Evolutionary conservation across 2,888 invertebrate genomes (phyloP), one percentile per base, ranked within the genome.

Genomic region (Clostera curtula): DNA sequence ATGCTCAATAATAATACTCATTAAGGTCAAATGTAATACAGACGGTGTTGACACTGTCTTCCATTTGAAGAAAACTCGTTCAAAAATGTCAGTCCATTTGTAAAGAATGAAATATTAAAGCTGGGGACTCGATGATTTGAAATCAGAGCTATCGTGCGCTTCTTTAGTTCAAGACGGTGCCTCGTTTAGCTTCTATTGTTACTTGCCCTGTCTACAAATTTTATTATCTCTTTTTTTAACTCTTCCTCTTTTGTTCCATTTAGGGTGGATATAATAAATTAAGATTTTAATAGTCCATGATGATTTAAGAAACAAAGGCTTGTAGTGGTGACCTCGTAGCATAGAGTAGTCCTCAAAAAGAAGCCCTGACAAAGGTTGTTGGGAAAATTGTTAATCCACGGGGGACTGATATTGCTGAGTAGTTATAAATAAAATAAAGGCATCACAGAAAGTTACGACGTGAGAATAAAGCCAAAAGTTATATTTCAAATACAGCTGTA

Each of bases 41-140:
- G 59, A 57, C 52, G 52, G 54, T 55, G 57, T 66, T 61, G 59
- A 55, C 55, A 61, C 53, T 54, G 52, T 56, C 56, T 59, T 57
- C 60, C 56, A 59, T 63, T 56, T 41, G 47, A 57, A 55, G 45
- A 48, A 56, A 56, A 57, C 56, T 63, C 57, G 54, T 64, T 60
- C 55, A 43, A 48, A 59, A 65, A 61, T 54, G 62, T 60, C 68
- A 56, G 62, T 50, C 58, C 62, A 60, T 70, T 73, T 72, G 67
- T 65, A 62, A 63, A 64, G 64, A 66, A 64, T 67, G 65, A 71
- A 69, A 72, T 73, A 74, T 72, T 71, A 70, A 67, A 69, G 53
- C 50, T 43, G 32, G 43, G 50, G 52, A 45, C 58, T 54, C 62
- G 59, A 67, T 67, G 65, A 70, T 68, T 66, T 65, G 53, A 67